phyloP scores from a whole-genome alignment of 1,140 invertebrate genomes.

The Nasonia vitripennis region DNA sequence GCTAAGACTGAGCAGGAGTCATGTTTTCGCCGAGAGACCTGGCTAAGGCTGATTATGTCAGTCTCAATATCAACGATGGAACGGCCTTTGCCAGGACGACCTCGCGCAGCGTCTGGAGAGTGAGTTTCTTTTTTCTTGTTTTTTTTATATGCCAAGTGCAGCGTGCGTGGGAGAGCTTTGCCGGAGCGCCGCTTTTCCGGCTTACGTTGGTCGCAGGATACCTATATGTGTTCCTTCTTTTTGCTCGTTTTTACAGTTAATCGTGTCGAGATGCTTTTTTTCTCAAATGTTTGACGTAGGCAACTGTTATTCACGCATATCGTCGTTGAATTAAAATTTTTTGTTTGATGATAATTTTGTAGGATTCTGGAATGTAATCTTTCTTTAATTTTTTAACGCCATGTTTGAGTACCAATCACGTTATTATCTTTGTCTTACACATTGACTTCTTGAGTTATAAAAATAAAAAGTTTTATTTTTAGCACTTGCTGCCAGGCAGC shows the following conservation, averaged over 20 bases:
- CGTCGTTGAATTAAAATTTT: background rate
- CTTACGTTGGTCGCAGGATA: background rate
- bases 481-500: background rate
- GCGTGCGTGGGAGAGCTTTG: too few relatives aligned
- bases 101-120: conserved; percentile 73
- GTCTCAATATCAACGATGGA: conserved; percentile 70
- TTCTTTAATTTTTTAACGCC: background rate
- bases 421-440: background rate
- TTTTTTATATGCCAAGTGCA: too few relatives aligned
- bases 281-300: too few relatives aligned
- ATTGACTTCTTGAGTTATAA: background rate
- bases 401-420: background rate
- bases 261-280: too few relatives aligned
- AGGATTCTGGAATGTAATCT: background rate
- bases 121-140: conserved; percentile 55
- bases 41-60: conserved; percentile 69
- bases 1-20: background rate
- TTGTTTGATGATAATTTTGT: background rate
- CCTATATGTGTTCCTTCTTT: background rate
- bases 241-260: background rate
- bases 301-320: too few relatives aligned
- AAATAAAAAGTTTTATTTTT: background rate
- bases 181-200: background rate
- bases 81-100: conserved; percentile 62
- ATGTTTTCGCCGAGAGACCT: conserved; percentile 67